Base-by-base conservation (phyloP, 2,888 invertebrate species). In the Halictus ligatus region DNA sequence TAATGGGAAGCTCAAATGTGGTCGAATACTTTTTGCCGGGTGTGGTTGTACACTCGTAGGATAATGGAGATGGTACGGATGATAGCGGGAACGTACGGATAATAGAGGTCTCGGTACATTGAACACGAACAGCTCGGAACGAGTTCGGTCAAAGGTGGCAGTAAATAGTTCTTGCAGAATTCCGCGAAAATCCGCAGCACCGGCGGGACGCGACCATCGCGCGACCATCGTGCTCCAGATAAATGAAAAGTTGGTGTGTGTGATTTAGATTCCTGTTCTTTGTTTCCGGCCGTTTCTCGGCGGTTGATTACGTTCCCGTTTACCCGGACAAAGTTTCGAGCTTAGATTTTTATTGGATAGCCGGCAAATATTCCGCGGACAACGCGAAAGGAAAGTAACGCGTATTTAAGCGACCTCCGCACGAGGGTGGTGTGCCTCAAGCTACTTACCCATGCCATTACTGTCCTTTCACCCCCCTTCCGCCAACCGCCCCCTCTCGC, bases 371-470 rank as follows among this genome's bases (percentile, higher is more conserved):
- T 54, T 77, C 46, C 48, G 72, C 75, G 78, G 72, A 80, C 69
- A 78, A 81, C 81, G 72, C 60, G 67, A 78, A 84, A 84, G 72
- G 43, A 74, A 73, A 78, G 69, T 71, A 54, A 84, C 79, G 77
- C 29, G 73, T 69, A 29, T 21, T 78, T 60, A 46, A 73, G 81
- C 77, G 72, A 71, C 58, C 79, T 76, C 58, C 74, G 40, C 35
- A 73, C 58, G 67, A 85, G 75, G 76, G 76, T 84, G 64, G 77
- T 83, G 83, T 87, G 85, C 80, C 77, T 46, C 35, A 67, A 80
- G 80, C 85, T 88, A 90, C 90, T 90, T 90, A 89, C 88, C 85
- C 77, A 89, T 86, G 87, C 89, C 83, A 90, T 90, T 90, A 89
- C 83, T 85, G 83, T 83, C 89, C 87, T 87, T 85, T 83, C 85